These are phyloP conservation scores for Bellardia pandia DNA, from an alignment of 2,888 invertebrate genomes.

Conservation along the genomic window DNA sequence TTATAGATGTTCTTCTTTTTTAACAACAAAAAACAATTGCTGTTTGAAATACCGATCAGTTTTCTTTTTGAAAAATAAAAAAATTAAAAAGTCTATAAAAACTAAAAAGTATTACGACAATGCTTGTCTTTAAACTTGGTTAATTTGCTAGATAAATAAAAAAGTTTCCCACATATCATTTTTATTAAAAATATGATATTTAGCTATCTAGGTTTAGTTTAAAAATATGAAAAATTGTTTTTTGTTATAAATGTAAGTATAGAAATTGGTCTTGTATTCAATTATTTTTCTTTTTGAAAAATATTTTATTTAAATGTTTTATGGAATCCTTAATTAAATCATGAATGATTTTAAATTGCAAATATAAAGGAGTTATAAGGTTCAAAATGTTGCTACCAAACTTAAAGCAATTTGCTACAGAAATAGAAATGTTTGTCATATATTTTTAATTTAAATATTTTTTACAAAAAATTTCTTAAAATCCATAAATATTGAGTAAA, in stretches of 20 bases:
- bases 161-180: background rate
- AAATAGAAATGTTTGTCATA: background rate
- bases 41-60: too few species aligned
- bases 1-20: too few species aligned
- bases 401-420: background rate
- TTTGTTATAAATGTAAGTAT: too few species aligned
- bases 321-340: too few species aligned
- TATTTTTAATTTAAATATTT: conserved; percentile 19
- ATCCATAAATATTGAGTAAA: background rate
- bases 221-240: too few species aligned
- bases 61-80: too few species aligned
- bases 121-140: background rate
- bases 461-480: background rate
- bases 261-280: too few species aligned
- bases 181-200: background rate
- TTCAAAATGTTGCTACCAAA: background rate
- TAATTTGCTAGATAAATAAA: background rate
- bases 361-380: background rate
- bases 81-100: too few species aligned
- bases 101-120: too few species aligned
- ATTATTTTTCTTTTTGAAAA: too few species aligned
- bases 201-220: background rate
- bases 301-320: too few species aligned
- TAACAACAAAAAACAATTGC: too few species aligned
- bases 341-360: background rate